A percentile compares a stretch with the other conserved stretches of the same genome.
Conservation (phyloP, 1,140 invertebrate species). For the Eubasilissa regina region DNA sequence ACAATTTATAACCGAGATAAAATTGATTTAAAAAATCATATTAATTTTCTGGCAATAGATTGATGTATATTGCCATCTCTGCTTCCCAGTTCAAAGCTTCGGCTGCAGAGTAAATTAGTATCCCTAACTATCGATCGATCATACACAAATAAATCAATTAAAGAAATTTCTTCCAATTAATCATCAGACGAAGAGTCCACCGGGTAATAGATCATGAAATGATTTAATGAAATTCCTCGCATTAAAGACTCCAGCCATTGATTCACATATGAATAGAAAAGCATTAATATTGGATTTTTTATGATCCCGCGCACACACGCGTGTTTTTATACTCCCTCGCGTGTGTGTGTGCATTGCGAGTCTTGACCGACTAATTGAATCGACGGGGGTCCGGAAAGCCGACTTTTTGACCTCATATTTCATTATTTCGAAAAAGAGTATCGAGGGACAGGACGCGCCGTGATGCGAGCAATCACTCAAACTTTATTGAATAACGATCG, state of each 20-base stretch:
- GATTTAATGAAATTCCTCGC: conserved; percentile 34
- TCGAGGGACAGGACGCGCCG: conserved; percentile 4
- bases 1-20: no score
- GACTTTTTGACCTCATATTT: conserved; percentile 34
- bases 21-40: no score
- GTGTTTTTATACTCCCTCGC: no score
- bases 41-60: no score
- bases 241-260: conserved; percentile 30
- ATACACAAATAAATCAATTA: conserved; percentile 29
- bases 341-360: background rate
- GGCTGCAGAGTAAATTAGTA: background rate
- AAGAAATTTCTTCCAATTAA: conserved; percentile 27
- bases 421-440: conserved; percentile 1
- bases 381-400: conserved; percentile 25
- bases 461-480: conserved; percentile 21
- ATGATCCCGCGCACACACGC: background rate
- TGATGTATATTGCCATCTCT: no score
- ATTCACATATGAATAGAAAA: conserved; percentile 27
- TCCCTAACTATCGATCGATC: conserved; percentile 1
- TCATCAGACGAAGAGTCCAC: background rate
- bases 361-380: conserved; percentile 31
- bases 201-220: conserved; percentile 32
- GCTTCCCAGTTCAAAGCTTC: background rate
- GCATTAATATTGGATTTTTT: conserved; percentile 12
- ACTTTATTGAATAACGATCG: conserved; percentile 25